Percentiles rank a stretch among this genome's conserved stretches.
phyloP scores from a whole-genome alignment of 1,140 invertebrate species.

The Bombus impatiens region DNA sequence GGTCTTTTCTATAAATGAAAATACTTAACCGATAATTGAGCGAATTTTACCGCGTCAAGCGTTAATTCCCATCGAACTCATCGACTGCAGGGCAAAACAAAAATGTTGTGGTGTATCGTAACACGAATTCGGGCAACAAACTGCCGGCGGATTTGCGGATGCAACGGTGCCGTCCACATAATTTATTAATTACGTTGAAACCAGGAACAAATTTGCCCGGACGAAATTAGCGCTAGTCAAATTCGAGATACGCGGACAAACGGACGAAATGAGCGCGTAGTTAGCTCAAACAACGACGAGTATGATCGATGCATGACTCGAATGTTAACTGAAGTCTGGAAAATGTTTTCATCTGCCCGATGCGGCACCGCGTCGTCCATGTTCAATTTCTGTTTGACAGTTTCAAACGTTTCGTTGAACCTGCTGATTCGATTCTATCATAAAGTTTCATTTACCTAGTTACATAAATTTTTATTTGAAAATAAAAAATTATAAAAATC shows the following conservation, averaged over 20 bases:
- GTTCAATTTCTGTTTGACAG: background rate
- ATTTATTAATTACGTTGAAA: slow-evolving; percentile 57
- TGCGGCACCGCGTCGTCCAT: no score
- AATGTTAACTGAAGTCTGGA: slow-evolving; percentile 55
- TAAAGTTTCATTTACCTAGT: background rate
- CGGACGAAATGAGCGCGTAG: slow-evolving; percentile 47
- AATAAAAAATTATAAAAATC: background rate
- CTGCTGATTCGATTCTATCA: background rate
- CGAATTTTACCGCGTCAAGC: no score
- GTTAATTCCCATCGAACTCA: background rate
- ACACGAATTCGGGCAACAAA: background rate
- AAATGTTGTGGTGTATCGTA: background rate
- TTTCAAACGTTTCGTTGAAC: background rate
- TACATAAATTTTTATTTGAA: background rate
- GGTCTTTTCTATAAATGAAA: background rate
- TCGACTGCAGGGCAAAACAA: background rate
- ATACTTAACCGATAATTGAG: background rate
- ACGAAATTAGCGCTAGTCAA: slow-evolving; percentile 53
- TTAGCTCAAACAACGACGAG: slow-evolving; percentile 36
- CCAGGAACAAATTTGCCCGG: slow-evolving; percentile 37
- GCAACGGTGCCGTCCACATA: slow-evolving; percentile 14
- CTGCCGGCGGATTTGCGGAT: background rate
- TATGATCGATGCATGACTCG: slow-evolving; percentile 40
- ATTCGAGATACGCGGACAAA: slow-evolving; percentile 48
- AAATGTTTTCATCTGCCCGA: background rate